These are phyloP conservation scores for Schizothorax lantsangensis DNA, from an alignment of 2,797 vertebrate genomes.

Conservation along the genomic window DNA sequence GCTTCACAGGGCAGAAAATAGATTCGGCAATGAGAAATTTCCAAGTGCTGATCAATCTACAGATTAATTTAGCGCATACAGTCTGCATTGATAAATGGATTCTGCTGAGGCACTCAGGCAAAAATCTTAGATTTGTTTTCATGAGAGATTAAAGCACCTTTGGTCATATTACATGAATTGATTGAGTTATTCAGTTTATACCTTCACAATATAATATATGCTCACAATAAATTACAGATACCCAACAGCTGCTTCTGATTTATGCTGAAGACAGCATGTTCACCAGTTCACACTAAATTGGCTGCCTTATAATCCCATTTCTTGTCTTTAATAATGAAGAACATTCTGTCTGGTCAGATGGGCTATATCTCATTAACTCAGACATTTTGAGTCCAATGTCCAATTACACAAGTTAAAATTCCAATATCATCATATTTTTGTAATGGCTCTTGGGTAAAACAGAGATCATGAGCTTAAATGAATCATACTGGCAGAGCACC, in stretches of 20 bases:
- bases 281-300: background rate
- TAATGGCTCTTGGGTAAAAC: background rate
- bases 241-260: background rate
- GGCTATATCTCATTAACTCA: background rate
- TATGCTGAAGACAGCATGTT: slow-evolving; percentile 2
- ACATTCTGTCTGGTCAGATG: slow-evolving; percentile 3
- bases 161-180: background rate
- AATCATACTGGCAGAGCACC: too few relatives aligned
- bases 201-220: slow-evolving; percentile 2
- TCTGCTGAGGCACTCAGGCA: background rate
- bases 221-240: background rate
- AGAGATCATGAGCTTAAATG: background rate
- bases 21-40: background rate
- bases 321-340: slow-evolving; percentile 5
- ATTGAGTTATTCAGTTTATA: background rate
- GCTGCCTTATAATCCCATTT: background rate
- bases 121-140: background rate
- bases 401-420: background rate
- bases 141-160: slow-evolving; percentile 13
- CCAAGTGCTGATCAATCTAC: background rate
- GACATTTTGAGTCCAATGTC: background rate
- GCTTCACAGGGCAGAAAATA: background rate
- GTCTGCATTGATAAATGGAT: background rate
- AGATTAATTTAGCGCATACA: background rate
- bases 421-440: slow-evolving; percentile 8